These are phyloP conservation scores for Melanogrammus aeglefinus DNA, from an alignment of 2,797 vertebrate genomes.

Conservation along the genomic window DNA sequence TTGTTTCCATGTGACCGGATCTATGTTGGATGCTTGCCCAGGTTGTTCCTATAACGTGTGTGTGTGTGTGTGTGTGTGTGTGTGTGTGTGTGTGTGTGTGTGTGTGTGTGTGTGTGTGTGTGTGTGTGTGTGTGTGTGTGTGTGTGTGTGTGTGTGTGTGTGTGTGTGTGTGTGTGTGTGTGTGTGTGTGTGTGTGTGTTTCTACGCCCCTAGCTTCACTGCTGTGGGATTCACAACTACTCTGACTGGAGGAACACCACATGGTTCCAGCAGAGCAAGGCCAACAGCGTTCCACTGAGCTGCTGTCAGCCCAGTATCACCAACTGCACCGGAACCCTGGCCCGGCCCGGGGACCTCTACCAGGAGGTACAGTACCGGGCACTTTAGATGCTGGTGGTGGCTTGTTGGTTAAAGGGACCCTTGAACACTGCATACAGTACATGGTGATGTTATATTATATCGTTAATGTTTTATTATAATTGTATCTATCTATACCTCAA, in stretches of 20 bases:
- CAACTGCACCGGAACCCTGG: conserved; percentile 89
- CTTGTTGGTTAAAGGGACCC: background rate
- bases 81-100: conserved; percentile 11
- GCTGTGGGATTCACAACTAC: conserved; percentile 94
- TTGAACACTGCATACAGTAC: background rate
- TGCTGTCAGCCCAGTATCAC: conserved; percentile 85
- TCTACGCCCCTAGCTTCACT: conserved; percentile 75
- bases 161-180: conserved; percentile 10
- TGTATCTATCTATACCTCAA: background rate
- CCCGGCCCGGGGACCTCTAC: conserved; percentile 85
- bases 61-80: conserved; percentile 9
- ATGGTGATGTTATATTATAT: background rate
- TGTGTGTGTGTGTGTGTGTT: background rate
- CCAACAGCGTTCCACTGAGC: conserved; percentile 95
- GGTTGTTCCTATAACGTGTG: background rate
- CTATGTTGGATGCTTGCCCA: background rate
- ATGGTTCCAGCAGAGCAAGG: conserved; percentile 93
- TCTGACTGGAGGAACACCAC: conserved; percentile 92
- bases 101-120: conserved; percentile 11
- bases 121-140: conserved; percentile 3
- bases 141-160: conserved; percentile 11
- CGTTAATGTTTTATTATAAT: background rate
- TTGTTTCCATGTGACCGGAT: background rate
- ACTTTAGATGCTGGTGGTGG: background rate
- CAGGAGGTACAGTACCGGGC: conserved; percentile 79